These are phyloP conservation scores for Clivina fossor DNA, from an alignment of 2,888 invertebrate genomes.

Conservation along the genomic window DNA sequence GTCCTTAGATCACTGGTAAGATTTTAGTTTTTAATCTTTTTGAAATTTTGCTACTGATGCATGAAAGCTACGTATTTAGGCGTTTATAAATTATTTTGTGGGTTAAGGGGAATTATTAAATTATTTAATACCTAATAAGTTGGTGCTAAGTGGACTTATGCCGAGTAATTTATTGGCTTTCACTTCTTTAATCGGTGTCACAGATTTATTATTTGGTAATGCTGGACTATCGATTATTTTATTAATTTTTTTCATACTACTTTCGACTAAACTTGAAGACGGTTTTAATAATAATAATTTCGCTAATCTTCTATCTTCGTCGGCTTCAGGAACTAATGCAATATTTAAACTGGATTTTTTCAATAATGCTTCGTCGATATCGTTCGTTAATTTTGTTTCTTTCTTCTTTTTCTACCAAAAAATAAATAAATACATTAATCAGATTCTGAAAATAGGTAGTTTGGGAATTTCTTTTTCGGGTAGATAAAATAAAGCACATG, in stretches of 20 bases:
- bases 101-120: no score
- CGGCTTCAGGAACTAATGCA: constrained; percentile 73
- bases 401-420: constrained; percentile 73
- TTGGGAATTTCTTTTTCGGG: not conserved
- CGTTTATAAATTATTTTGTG: no score
- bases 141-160: constrained; percentile 30
- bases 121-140: no score
- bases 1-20: no score
- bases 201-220: constrained; percentile 48
- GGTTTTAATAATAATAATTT: constrained; percentile 71
- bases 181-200: constrained; percentile 47
- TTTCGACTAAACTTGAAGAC: constrained; percentile 62
- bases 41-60: no score
- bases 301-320: constrained; percentile 80
- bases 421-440: constrained; percentile 42
- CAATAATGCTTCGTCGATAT: constrained; percentile 69
- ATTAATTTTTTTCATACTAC: constrained; percentile 47
- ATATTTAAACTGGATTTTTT: constrained; percentile 78
- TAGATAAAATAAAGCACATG: no score
- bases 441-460: constrained; percentile 11
- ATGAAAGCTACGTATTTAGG: no score
- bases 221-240: constrained; percentile 48
- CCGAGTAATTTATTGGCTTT: constrained; percentile 48
- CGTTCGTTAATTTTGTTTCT: constrained; percentile 68
- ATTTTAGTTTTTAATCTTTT: no score